phyloP scores from a whole-genome alignment of 2,797 vertebrate species.

The Taenioides sp. region DNA sequence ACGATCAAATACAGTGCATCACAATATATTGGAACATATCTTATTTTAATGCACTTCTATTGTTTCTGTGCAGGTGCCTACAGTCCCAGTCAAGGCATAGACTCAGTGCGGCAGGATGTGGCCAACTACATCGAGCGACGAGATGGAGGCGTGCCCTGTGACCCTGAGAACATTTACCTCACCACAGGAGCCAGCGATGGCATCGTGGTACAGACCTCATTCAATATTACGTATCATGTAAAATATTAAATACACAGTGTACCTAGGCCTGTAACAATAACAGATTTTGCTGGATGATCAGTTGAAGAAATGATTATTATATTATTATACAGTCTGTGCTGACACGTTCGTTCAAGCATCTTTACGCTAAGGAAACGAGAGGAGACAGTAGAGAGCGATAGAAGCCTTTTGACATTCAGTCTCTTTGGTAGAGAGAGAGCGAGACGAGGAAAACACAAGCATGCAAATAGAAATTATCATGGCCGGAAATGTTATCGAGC shows the following conservation, averaged over 20 bases:
- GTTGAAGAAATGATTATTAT: too few species aligned
- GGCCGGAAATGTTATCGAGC: too few species aligned
- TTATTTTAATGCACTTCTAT: background rate
- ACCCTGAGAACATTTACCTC: slow-evolving; percentile 85
- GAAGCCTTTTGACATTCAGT: too few species aligned
- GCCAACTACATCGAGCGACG: slow-evolving; percentile 83
- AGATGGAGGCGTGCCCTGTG: slow-evolving; percentile 82
- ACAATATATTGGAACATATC: background rate
- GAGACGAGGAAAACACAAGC: too few species aligned
- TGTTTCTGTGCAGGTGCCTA: slow-evolving; percentile 79
- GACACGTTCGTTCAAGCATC: too few species aligned
- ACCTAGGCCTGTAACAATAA: background rate
- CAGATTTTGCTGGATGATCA: too few species aligned
- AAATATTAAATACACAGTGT: background rate
- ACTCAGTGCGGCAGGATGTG: slow-evolving; percentile 83
- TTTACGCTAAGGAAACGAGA: too few species aligned
- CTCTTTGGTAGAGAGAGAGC: too few species aligned
- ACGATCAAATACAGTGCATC: background rate
- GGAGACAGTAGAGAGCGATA: too few species aligned
- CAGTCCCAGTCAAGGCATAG: slow-evolving; percentile 87
- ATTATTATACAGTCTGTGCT: too few species aligned
- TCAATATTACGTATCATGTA: background rate
- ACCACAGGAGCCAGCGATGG: slow-evolving; percentile 89
- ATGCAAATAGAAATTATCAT: too few species aligned
- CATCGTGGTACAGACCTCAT: slow-evolving; percentile 79